phyloP scores from a whole-genome alignment of 2,797 vertebrate genomes.

The Arctocebus calabarensis region DNA sequence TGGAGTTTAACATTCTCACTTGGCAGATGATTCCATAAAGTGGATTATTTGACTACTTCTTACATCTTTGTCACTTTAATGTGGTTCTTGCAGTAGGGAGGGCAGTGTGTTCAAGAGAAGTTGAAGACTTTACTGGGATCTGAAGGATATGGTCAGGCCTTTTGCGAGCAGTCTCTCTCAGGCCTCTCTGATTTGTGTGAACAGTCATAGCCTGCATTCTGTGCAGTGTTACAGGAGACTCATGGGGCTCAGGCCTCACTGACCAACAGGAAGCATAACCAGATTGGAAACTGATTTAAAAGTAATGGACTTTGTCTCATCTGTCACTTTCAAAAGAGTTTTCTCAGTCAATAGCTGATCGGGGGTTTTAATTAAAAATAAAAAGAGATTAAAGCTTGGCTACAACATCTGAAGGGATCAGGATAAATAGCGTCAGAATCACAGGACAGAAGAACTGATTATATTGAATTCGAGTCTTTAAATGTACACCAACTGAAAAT shows the following conservation, averaged over 20 bases:
- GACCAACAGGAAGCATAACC: background rate
- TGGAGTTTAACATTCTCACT: background rate
- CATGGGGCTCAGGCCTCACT: background rate
- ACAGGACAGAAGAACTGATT: slow-evolving; percentile 39
- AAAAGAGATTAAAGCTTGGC: slow-evolving; percentile 64
- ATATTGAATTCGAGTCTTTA: slow-evolving; percentile 55
- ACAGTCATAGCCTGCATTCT: background rate
- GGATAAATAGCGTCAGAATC: slow-evolving; percentile 61
- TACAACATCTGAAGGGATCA: slow-evolving; percentile 70
- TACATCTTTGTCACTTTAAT: background rate
- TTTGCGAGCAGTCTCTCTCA: background rate
- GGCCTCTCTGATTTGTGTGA: background rate
- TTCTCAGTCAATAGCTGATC: slow-evolving; percentile 70
- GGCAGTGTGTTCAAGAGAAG: background rate
- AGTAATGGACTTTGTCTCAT: slow-evolving; percentile 73
- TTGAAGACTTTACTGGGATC: background rate
- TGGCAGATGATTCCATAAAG: slow-evolving; percentile 7
- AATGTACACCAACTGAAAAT: background rate
- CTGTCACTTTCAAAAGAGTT: slow-evolving; percentile 68
- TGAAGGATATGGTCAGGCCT: background rate
- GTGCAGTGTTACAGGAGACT: background rate
- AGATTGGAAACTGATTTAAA: slow-evolving; percentile 71
- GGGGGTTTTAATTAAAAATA: slow-evolving; percentile 79
- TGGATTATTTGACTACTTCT: background rate
- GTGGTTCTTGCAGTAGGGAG: background rate